Base-by-base conservation (phyloP, 2,888 invertebrate genomes). In the Drosophila austrosaltans region DNA sequence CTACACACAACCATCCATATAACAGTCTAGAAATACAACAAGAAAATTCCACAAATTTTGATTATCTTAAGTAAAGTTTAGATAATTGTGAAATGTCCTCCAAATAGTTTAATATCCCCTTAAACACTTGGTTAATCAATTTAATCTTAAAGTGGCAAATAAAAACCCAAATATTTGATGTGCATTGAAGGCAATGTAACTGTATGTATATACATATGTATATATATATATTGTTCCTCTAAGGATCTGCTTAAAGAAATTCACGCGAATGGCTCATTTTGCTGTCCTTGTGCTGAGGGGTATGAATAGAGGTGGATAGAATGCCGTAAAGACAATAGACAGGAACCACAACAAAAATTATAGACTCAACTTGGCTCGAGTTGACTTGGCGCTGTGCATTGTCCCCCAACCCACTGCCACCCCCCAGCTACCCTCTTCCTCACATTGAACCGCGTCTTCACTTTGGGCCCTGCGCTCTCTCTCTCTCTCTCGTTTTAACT, bases 321-420 rank as follows among this genome's bases (percentile, higher is more conserved):
- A 60, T 59, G 54, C 69, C 75, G 72, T 77, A 72, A 76, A 87
- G 83, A 84, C 83, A 84, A 84, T 85, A 87, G 83, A 87, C 83
- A 87, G 83, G 81, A 87, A 85, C 83, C 83, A 89, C 84, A 85
- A 88, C 89, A 83, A 76, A 89, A 85, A 85, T 85, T 85, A 85
- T 85, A 85, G 88, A 85, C 82, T 81, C 80, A 80, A 82, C 80
- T 82, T 79, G 81, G 80, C 68, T 72, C 54, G 53, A 48, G 60
- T 56, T 60, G 66, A 66, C 54, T 60, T 59, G 68, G 68, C 62
- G 36, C 22, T 30, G 42, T 42, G 36, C 64, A 42, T 42, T 16
- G 36, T 16, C 16, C 16, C 53, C 30, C 3, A 28, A 5, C 30
- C 30, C 30, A 16, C 30, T 30, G 5, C 28, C 28, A 28, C 28